These are phyloP conservation scores for Caenorhabditis becei DNA, from an alignment of 2,888 invertebrate genomes.

Conservation along the genomic window DNA sequence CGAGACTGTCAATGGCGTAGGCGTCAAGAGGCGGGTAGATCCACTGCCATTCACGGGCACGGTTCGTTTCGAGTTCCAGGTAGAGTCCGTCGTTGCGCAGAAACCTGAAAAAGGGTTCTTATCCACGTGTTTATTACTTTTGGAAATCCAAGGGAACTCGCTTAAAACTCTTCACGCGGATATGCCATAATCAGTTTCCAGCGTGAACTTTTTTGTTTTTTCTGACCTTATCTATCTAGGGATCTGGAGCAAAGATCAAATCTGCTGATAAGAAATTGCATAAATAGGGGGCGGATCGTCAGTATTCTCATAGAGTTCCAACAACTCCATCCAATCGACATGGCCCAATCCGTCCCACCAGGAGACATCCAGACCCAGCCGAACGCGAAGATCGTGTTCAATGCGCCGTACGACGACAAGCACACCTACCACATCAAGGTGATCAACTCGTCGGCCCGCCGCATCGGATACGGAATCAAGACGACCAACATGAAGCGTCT, in stretches of 20 bases:
- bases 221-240: too few relatives aligned
- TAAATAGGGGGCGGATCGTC: too few relatives aligned
- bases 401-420: slow-evolving; percentile 75
- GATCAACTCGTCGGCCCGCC: slow-evolving; percentile 70
- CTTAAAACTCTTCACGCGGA: too few relatives aligned
- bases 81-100: slow-evolving; percentile 67
- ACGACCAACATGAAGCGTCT: slow-evolving; percentile 75
- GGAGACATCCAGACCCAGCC: slow-evolving; percentile 68
- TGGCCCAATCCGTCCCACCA: slow-evolving; percentile 66
- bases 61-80: slow-evolving; percentile 27
- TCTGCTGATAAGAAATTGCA: too few relatives aligned
- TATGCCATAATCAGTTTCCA: too few relatives aligned
- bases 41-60: slow-evolving; percentile 66
- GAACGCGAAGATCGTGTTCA: slow-evolving; percentile 73
- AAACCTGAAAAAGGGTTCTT: slow-evolving; percentile 55
- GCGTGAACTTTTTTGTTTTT: too few relatives aligned
- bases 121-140: neutral
- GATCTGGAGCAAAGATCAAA: too few relatives aligned
- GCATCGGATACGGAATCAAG: slow-evolving; percentile 74
- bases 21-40: slow-evolving; percentile 66
- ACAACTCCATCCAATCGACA: too few relatives aligned
- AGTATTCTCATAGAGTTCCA: neutral
- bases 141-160: too few relatives aligned
- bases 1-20: slow-evolving; percentile 53
- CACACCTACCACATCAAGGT: slow-evolving; percentile 75